These are phyloP conservation scores for Apostichopus japonicus DNA, from an alignment of 35 echinoderm and acorn worm genomes.

Conservation along the genomic window DNA sequence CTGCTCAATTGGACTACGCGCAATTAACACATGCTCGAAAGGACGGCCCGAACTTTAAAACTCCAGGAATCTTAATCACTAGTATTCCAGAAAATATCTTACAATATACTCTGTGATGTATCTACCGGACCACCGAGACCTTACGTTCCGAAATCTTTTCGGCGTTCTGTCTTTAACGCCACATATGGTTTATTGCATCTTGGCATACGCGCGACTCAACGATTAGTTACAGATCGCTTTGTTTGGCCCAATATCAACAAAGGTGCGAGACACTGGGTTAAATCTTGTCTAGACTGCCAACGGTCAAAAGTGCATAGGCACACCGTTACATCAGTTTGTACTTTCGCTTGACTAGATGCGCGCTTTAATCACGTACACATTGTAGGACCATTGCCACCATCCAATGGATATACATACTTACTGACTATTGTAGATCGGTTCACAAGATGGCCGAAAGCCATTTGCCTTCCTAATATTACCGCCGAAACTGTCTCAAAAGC, in stretches of 20 bases:
- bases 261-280: slow-evolving; percentile 35
- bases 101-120: no score
- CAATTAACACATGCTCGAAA: neutral
- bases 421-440: slow-evolving; percentile 22
- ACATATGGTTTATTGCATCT: slow-evolving; percentile 45
- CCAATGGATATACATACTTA: slow-evolving; percentile 28
- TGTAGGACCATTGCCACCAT: slow-evolving; percentile 51
- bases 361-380: slow-evolving; percentile 67
- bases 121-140: no score
- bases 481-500: no score
- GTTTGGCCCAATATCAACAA: slow-evolving; percentile 46
- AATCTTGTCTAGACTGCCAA: slow-evolving; percentile 18
- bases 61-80: neutral
- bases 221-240: slow-evolving; percentile 35
- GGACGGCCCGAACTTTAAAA: neutral
- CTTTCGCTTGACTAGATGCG: slow-evolving; percentile 38
- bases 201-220: slow-evolving; percentile 22
- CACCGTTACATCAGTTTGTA: slow-evolving; percentile 40
- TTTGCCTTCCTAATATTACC: no score
- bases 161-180: slow-evolving; percentile 45
- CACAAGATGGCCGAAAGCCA: no score
- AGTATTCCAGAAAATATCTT: neutral
- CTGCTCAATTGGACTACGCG: neutral
- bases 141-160: no score
- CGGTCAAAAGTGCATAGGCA: slow-evolving; percentile 46